Evolutionary conservation across 2,113 vertebrate species (phyloP).

Genomic region (Gymnorhina tibicen): DNA sequence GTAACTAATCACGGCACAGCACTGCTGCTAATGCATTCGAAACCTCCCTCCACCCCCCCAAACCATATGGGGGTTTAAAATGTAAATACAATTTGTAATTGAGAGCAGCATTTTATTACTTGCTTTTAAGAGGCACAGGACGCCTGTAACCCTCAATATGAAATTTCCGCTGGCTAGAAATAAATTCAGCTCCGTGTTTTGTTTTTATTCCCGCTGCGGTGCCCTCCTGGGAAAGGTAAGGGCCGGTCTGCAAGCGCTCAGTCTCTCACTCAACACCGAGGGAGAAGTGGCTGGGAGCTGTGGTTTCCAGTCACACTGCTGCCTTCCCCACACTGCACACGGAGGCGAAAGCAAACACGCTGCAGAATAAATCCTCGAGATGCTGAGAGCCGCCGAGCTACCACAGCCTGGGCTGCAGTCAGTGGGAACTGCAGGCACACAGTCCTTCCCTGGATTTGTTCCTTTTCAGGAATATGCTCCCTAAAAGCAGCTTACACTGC

Average conservation of each 20-base stretch:
- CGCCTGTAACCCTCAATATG: conserved; percentile 62
- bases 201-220: conserved; percentile 30
- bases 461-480: background rate
- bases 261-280: conserved; percentile 8
- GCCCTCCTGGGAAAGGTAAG: background rate
- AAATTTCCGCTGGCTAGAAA: conserved; percentile 64
- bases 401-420: background rate
- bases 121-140: conserved; percentile 66
- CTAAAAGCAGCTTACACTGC: background rate
- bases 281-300: conserved; percentile 39
- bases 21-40: conserved; percentile 21
- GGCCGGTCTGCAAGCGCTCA: conserved; percentile 2
- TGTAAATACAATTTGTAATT: conserved; percentile 67
- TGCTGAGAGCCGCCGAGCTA: conserved; percentile 17
- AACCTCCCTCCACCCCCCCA: conserved; percentile 4
- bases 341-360: background rate
- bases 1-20: background rate
- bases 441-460: background rate
- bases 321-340: background rate
- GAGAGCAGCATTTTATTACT: conserved; percentile 67
- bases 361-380: conserved; percentile 17
- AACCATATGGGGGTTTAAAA: conserved; percentile 49
- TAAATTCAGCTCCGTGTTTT: conserved; percentile 59
- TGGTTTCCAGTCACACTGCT: background rate
- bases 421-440: background rate